Evolutionary conservation across 2,888 invertebrate species (phyloP), one percentile per base, ranked within the genome.

Genomic region (Mythimna vitellina): DNA sequence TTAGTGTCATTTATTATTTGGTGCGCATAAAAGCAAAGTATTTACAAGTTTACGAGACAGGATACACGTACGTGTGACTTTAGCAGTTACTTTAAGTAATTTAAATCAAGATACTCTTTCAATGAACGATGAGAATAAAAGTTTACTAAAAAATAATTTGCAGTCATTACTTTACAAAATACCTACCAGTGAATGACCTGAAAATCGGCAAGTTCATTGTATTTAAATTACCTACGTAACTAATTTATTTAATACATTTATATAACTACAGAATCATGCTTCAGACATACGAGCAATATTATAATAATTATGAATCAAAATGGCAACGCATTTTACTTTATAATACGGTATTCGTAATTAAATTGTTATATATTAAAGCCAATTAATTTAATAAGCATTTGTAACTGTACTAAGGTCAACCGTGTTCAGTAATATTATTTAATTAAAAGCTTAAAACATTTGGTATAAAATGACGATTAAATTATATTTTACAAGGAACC

Each of bases 401-500:
- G 1, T 10, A 80, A 63, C 70, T 69, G 75, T 69, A 76, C 22
- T n/a, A 64, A 73, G 71, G 70, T 78, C 60, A 66, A 62, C 6
- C 32, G 25, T 61, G 49, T 57, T 42, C n/a, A 67, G 14, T 54
- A 70, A 65, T 51, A 57, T 64, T 6, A 57, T 64, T 69, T 70
- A 60, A 74, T 73, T 73, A 66, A 75, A 60, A 54, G 57, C 49
- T 68, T 65, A 35, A 66, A 79, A 62, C 38, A 66, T 54, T 72
- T 66, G 32, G 49, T 62, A 56, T 20, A 51, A 60, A 65, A 62
- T 61, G 29, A 70, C 35, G 56, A 69, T 74, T 71, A 66, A 81
- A 76, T 74, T 70, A 61, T 8, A 63, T 69, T 65, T 60, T 57
- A 54, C 14, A 62, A 57, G 42, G 49, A 64, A 79, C 83, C 83